Evolutionary conservation across 2,888 invertebrate species (phyloP).

Genomic region (Phoenoteleia sp.): DNA sequence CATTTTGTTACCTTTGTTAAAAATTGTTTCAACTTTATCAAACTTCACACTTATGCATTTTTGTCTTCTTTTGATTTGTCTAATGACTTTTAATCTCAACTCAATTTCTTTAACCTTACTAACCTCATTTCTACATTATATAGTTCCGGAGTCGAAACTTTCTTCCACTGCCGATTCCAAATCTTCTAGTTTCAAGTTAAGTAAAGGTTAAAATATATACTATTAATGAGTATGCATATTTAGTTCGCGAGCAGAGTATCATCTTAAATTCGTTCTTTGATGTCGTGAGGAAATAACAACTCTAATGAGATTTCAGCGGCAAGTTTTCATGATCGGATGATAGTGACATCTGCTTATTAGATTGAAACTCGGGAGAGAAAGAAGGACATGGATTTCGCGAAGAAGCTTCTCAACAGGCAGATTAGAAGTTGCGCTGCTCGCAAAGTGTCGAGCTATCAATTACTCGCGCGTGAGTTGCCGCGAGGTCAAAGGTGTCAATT

Average conservation of each 20-base stretch:
- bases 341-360: conserved; percentile 50
- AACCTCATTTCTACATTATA: no score
- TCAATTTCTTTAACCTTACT: no score
- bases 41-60: conserved; percentile 6
- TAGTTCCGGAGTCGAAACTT: no score
- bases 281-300: conserved; percentile 20
- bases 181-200: no score
- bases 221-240: not conserved
- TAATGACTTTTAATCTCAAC: no score
- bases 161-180: no score
- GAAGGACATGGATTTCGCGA: conserved; percentile 6
- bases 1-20: no score
- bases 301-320: conserved; percentile 61
- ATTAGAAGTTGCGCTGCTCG: conserved; percentile 59
- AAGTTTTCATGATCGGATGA: conserved; percentile 56
- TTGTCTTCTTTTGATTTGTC: no score
- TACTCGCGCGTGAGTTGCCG: conserved; percentile 75
- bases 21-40: not conserved
- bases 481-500: conserved; percentile 82
- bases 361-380: conserved; percentile 35
- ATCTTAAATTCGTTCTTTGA: not conserved
- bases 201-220: no score
- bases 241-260: not conserved
- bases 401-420: conserved; percentile 8
- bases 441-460: conserved; percentile 77